A percentile compares a stretch with the other conserved stretches of the same genome.
These are phyloP conservation scores for Schizopygopsis pylzovi DNA, from an alignment of 2,797 vertebrate species.

Conservation along the genomic window DNA sequence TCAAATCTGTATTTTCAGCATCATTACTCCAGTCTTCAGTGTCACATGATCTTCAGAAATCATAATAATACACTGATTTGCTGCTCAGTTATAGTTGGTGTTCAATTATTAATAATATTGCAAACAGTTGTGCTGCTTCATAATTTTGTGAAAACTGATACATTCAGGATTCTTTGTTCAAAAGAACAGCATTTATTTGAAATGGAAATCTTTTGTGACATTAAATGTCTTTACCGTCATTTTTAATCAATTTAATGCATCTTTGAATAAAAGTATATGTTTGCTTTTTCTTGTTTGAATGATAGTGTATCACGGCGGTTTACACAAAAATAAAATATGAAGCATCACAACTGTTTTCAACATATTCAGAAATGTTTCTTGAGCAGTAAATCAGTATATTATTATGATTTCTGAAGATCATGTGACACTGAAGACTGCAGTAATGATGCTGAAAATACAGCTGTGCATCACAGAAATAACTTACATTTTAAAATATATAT, in stretches of 20 bases:
- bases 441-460: not conserved
- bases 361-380: not conserved
- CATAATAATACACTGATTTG: not conserved
- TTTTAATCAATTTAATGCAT: not conserved
- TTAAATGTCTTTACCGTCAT: not conserved
- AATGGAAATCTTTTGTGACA: not conserved
- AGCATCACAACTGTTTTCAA: not conserved
- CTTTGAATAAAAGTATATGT: not conserved
- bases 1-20: not conserved
- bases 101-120: not conserved
- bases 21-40: not conserved
- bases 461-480: too few species aligned
- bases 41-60: not conserved
- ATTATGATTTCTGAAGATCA: not conserved
- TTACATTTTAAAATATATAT: too few species aligned
- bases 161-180: not conserved
- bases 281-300: not conserved
- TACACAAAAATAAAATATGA: not conserved
- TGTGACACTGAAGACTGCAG: not conserved
- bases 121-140: not conserved
- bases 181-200: not conserved
- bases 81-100: too few species aligned
- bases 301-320: not conserved
- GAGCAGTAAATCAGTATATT: not conserved
- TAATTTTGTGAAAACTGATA: not conserved